Base-by-base conservation (phyloP, 2,797 vertebrate species). In the Brachyalestes nurse region DNA sequence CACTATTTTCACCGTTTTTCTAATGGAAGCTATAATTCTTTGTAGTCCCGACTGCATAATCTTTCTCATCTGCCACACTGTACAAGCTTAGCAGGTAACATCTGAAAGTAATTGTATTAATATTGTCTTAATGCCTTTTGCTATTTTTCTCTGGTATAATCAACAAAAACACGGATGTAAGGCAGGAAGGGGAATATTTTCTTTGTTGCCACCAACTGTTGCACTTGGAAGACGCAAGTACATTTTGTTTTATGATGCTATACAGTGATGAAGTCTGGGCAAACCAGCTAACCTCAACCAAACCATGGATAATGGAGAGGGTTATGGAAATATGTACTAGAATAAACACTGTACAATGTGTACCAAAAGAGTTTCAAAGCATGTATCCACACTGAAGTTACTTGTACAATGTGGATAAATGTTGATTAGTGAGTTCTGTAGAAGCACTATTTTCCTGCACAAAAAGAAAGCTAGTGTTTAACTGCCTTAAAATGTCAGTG, bases 181-280 rank as follows among this genome's bases (percentile, higher is more conserved):
- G 75, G 25, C 72, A 16, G 72, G 40, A 77, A 62, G 10, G 23
- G 28, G 49, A 77, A 74, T 67, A 13, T 78, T n/a, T 75, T 77
- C 55, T 72, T 61, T 73, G 74, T 80, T 74, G 72, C 42, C 13
- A 8, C 40, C 78, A 71, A 83, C 67, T 74, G 72, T 79, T 83
- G 82, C 70, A 82, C 55, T 69, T 74, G 47, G 49, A 72, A 77
- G 67, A 67, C 45, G 61, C 73, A 38, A 76, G 55, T 57, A 83
- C 77, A 40, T 47, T 71, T 81, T 83, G 85, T 90, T 87, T 87
- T 84, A 88, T 86, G 90, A 85, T 87, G 89, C 83, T 90, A 83
- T 90, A 84, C 76, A 87, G 91, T 89, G 91, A 77, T 78, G 51
- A 75, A 70, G 23, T 21, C 21, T 38, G 21, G 28, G 55, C 16